Base-by-base conservation (phyloP, 2,113 vertebrate genomes). In the Pterocles orientalis region DNA sequence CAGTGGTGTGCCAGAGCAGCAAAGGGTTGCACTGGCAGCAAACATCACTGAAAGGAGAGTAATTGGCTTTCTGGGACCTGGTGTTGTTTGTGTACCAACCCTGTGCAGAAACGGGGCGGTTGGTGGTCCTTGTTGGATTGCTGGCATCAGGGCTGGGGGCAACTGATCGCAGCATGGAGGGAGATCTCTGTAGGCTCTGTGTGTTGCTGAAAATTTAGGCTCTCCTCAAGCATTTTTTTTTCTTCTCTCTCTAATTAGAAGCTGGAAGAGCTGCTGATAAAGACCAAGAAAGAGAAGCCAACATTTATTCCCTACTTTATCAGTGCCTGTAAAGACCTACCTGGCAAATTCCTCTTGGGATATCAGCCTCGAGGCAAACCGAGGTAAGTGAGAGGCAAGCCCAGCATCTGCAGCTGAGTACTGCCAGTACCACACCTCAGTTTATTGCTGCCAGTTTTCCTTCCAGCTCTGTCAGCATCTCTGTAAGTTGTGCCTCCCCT, bases 291-390 rank as follows among this genome's bases (percentile, higher is more conserved):
- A 95, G 99, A 99, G 97, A 99, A 99, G 94, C 99, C 99, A 31
- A 99, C 99, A 18, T 99, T 99, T 96, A 99, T 99, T 97, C 99
- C 99, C 20, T 99, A 99, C 95, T 99, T 98, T 92, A 97, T 99
- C 94, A 99, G 99, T 66, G 99, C 99, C 75, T 99, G 99, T 97
- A 99, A 98, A 98, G 99, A 99, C 58, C 98, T 99, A 48, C 99
- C 99, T 28, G 99, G 99, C 81, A 99, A 99, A 97, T 99, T 99
- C 97, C 98, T 99, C 29, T 97, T 99, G 93, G 99, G 99, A 62
- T 99, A 99, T 95, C 99, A 99, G 94, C 99, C 99, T 92, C 98
- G 99, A 34, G 99, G 99, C 90, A 99, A 99, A 97, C 99, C 99
- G 92, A 98, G 99, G 99, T 99, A 95, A 98, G 98, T 51, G 80